A percentile compares a stretch with the other conserved stretches of the same genome.
These are phyloP conservation scores for Tinamus major DNA, from an alignment of 2,797 vertebrate species.

Conservation along the genomic window DNA sequence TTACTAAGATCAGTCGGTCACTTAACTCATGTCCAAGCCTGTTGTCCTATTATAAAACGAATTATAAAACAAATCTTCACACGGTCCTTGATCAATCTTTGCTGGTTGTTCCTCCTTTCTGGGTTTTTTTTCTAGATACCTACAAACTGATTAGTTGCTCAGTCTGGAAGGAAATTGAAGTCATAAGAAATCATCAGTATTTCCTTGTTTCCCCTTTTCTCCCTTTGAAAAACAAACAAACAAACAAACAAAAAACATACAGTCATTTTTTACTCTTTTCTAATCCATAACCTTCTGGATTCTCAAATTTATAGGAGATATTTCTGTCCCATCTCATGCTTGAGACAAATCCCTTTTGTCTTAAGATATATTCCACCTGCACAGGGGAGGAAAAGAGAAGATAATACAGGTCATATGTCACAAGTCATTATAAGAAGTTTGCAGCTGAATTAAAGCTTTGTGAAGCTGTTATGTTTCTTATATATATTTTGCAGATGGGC, in stretches of 20 bases:
- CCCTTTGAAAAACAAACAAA: neutral
- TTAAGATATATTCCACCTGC: neutral
- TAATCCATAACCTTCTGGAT: neutral
- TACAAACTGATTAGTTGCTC: neutral
- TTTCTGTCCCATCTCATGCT: neutral
- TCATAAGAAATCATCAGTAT: neutral
- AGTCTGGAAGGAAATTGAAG: conserved; percentile 23
- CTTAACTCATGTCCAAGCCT: too few relatives aligned
- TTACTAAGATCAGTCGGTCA: too few relatives aligned
- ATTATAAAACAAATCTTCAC: too few relatives aligned
- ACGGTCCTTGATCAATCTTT: too few relatives aligned
- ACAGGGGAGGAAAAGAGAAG: neutral
- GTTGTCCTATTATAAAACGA: too few relatives aligned
- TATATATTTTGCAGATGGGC: conserved; percentile 8
- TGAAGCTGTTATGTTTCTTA: neutral
- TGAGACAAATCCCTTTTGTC: conserved; percentile 14
- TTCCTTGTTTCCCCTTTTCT: neutral
- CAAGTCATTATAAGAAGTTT: conserved; percentile 42
- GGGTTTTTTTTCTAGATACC: neutral
- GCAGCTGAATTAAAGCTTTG: conserved; percentile 15
- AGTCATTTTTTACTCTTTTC: neutral
- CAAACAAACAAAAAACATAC: neutral
- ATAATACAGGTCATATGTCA: neutral
- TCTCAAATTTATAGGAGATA: neutral
- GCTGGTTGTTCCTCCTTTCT: neutral